phyloP scores from a whole-genome alignment of 2,797 vertebrate species.

The Acrossocheilus fasciatus region DNA sequence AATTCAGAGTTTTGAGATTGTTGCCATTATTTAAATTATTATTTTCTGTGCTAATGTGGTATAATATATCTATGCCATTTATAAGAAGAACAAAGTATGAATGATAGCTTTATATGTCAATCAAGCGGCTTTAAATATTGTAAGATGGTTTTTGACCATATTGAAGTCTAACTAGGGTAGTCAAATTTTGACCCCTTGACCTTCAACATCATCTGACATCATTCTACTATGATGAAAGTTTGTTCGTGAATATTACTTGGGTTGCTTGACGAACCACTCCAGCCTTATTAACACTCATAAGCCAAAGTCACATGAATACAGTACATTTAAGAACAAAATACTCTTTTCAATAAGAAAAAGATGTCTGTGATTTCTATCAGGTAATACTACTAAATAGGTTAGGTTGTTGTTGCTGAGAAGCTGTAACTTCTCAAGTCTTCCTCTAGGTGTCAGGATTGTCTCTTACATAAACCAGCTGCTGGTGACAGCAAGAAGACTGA shows the following conservation, averaged over 20 bases:
- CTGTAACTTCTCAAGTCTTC: not conserved
- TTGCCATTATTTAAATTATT: too few relatives aligned
- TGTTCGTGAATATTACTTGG: not conserved
- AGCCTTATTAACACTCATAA: not conserved
- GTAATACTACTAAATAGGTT: too few relatives aligned
- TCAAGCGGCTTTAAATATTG: not conserved
- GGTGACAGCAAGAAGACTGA: not conserved
- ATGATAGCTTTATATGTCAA: not conserved
- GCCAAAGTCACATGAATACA: not conserved
- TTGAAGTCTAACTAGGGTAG: not conserved
- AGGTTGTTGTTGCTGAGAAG: not conserved
- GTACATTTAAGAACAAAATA: not conserved
- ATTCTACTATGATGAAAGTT: not conserved
- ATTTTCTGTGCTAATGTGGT: too few relatives aligned
- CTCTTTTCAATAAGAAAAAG: not conserved
- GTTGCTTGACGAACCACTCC: not conserved
- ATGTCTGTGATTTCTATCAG: not conserved
- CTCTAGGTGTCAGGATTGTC: conserved; percentile 32
- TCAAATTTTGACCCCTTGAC: not conserved
- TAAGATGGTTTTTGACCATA: not conserved
- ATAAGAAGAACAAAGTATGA: not conserved
- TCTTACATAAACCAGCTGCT: not conserved
- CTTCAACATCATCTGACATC: not conserved
- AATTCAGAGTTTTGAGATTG: too few relatives aligned
- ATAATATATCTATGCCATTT: not conserved